These are phyloP conservation scores for Ctenomys sociabilis DNA, from an alignment of 2,113 vertebrate species.

Conservation along the genomic window DNA sequence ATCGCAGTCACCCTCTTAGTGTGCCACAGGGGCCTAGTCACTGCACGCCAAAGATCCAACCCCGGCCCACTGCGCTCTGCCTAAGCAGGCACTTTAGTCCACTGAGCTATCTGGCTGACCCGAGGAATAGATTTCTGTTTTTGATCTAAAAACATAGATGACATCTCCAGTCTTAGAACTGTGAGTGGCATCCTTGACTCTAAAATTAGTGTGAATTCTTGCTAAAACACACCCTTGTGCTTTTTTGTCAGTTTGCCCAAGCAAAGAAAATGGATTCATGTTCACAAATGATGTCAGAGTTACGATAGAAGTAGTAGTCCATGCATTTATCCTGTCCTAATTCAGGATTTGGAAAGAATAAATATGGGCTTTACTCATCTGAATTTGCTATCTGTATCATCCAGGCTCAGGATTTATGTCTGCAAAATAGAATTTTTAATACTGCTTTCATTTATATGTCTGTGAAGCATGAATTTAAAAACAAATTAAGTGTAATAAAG, in stretches of 20 bases:
- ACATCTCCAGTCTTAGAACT: background rate
- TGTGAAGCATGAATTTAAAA: background rate
- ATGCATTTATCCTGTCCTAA: background rate
- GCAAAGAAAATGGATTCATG: background rate
- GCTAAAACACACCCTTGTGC: background rate
- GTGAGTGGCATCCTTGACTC: background rate
- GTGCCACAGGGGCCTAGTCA: too few species aligned
- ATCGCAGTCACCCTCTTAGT: too few species aligned
- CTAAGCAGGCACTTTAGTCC: too few species aligned
- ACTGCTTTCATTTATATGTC: background rate
- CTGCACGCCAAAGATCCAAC: too few species aligned
- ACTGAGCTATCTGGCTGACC: too few species aligned
- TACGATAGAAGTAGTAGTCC: background rate
- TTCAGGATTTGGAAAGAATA: background rate
- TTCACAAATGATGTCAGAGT: background rate
- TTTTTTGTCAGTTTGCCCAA: background rate
- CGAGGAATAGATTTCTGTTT: background rate
- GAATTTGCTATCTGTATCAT: background rate
- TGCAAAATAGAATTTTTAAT: background rate
- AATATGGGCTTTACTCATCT: background rate
- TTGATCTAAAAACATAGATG: background rate
- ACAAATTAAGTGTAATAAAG: background rate
- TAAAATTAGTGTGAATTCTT: background rate
- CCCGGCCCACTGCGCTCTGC: too few species aligned
- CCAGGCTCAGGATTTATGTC: background rate